A percentile compares a stretch with the other conserved stretches of the same genome.
These are phyloP conservation scores for Seriola aureovittata DNA, from an alignment of 2,113 vertebrate species.

Conservation along the genomic window DNA sequence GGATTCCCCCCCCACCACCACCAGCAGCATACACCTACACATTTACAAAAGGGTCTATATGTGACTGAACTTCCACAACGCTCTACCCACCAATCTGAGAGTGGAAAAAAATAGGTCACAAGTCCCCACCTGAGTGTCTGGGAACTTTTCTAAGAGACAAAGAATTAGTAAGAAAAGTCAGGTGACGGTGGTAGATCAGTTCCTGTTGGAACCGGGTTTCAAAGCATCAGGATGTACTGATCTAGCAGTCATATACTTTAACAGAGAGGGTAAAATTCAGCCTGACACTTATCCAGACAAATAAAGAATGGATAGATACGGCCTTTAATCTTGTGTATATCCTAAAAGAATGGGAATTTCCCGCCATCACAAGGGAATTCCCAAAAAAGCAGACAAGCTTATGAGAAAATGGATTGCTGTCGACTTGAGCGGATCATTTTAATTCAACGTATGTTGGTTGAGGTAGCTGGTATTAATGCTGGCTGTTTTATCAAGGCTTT, in stretches of 20 bases:
- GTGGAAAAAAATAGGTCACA: constrained; percentile 81
- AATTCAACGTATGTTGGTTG: constrained; percentile 27
- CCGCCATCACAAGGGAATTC: constrained; percentile 81
- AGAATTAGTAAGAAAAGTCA: constrained; percentile 53
- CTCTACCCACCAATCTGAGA: constrained; percentile 67
- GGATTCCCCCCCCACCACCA: constrained; percentile 71
- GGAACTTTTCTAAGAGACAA: constrained; percentile 73
- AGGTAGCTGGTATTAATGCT: constrained; percentile 24
- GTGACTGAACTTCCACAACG: constrained; percentile 66
- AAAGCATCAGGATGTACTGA: constrained; percentile 54
- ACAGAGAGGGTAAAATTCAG: constrained; percentile 52
- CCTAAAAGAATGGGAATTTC: constrained; percentile 85
- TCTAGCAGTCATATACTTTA: constrained; percentile 41
- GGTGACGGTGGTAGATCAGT: constrained; percentile 52
- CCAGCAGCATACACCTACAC: constrained; percentile 59
- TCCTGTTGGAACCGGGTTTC: constrained; percentile 65
- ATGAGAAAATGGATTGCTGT: constrained; percentile 62
- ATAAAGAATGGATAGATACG: constrained; percentile 67
- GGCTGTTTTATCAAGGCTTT: constrained; percentile 1
- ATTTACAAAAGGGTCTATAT: constrained; percentile 58
- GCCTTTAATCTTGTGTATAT: constrained; percentile 82
- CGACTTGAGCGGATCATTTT: constrained; percentile 51
- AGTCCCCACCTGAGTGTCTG: constrained; percentile 69
- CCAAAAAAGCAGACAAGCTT: constrained; percentile 65
- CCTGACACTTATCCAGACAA: constrained; percentile 69